Evolutionary conservation across 23 tunicate species (phyloP), one percentile per base, ranked within the genome.

Genomic region (Ascidia mentula): DNA sequence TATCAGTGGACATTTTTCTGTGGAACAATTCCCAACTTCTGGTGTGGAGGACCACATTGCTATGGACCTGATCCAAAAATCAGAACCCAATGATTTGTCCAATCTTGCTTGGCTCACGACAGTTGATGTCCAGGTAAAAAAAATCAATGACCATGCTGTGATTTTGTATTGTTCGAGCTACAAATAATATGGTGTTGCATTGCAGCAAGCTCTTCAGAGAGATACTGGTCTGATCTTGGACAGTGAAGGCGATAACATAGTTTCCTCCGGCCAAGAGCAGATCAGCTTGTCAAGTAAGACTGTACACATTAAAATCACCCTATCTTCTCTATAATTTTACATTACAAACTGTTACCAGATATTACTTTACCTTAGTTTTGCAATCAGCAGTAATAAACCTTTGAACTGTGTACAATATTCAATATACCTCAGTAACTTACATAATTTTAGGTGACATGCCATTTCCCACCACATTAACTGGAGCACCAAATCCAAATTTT

Each of bases 71-170:
- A 84, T 77, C 8, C 37, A 45, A 30, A 59, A 35, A 59, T 34
- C 83, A 22, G 90, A 85, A 60, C 80, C 28, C 24, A 87, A 73
- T 73, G 98, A 93, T 77, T 60, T 93, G 40, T 88, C 89, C 28
- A 93, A 73, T 76, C 72, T 93, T 12, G 80, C 93, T 26, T 93
- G 98, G 98, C 69, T 93, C 71, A 85, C 93, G 31, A 78, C 94
- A 46, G 89, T 93, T 33, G 98, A 93, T 77, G 93, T 93, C 5
- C 98, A 93, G 84, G 98, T 92, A 30, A 22, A 78, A n/a, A n/a
- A n/a, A n/a, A n/a, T n/a, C n/a, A n/a, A n/a, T n/a, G n/a, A n/a
- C n/a, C n/a, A n/a, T n/a, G n/a, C n/a, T n/a, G n/a, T n/a, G n/a
- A n/a, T n/a, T n/a, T n/a, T n/a, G n/a, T n/a, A n/a, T n/a, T n/a